These are phyloP conservation scores for Drosophila longiperda DNA, from an alignment of 2,888 invertebrate species.

Conservation along the genomic window DNA sequence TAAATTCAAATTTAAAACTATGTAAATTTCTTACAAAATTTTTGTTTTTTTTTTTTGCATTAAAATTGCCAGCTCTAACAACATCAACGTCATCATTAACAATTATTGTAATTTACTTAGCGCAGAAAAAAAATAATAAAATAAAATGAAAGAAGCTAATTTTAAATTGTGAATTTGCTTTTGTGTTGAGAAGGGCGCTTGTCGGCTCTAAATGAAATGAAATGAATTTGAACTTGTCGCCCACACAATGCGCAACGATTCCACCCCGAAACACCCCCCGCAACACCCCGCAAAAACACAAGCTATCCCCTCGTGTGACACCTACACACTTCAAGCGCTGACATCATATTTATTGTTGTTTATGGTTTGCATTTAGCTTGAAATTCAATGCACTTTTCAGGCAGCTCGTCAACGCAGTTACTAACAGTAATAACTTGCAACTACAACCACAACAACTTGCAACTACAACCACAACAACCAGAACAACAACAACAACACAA, in stretches of 20 bases:
- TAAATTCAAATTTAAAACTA: conserved; percentile 79
- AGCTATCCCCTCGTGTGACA: neutral
- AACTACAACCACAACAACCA: neutral
- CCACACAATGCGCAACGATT: conserved; percentile 49
- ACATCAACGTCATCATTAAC: conserved; percentile 55
- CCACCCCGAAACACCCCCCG: too few relatives aligned
- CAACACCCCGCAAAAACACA: neutral
- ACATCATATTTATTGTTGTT: conserved; percentile 71
- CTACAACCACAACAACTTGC: neutral
- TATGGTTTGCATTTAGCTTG: conserved; percentile 60
- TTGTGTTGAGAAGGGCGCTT: conserved; percentile 36
- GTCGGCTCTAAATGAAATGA: conserved; percentile 44
- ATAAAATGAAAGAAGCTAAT: conserved; percentile 5
- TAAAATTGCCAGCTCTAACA: conserved; percentile 60
- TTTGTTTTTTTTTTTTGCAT: conserved; percentile 64
- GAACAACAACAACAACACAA: conserved; percentile 6
- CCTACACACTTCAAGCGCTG: conserved; percentile 46
- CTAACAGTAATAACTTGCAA: conserved; percentile 59
- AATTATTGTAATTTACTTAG: conserved; percentile 77
- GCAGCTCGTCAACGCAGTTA: conserved; percentile 54
- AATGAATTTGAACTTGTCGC: conserved; percentile 74
- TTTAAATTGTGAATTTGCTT: conserved; percentile 20
- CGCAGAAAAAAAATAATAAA: conserved; percentile 29
- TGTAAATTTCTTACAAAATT: conserved; percentile 73
- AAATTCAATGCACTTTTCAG: conserved; percentile 74